Evolutionary conservation across 2,888 invertebrate species (phyloP).

Genomic region (Eupelmus urozonus): DNA sequence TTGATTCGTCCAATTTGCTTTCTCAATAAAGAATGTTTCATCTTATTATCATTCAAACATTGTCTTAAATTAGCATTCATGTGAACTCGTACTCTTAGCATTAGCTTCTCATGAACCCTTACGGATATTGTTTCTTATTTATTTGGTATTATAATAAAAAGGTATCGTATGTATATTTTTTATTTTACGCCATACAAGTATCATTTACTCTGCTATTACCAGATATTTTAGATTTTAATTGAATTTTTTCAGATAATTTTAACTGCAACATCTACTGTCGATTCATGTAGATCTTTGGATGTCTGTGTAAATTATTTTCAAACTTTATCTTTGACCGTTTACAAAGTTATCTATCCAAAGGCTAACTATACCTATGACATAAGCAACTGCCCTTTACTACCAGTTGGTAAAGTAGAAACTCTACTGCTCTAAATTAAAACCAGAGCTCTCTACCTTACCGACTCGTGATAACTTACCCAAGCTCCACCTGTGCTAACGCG

Average conservation of each 20-base stretch:
- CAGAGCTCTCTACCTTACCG: constrained; percentile 37
- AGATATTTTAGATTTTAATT: too few relatives aligned
- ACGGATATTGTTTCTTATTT: too few relatives aligned
- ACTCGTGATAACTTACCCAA: not conserved
- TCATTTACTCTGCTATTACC: too few relatives aligned
- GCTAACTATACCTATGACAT: not conserved
- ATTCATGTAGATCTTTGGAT: too few relatives aligned
- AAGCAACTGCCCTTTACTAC: not conserved
- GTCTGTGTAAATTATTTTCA: not conserved
- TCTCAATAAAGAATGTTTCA: not conserved
- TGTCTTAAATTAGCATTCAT: constrained; percentile 4
- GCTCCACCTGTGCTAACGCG: not conserved
- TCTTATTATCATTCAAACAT: constrained; percentile 2
- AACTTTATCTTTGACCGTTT: constrained; percentile 28
- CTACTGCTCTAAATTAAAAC: not conserved
- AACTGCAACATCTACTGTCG: not conserved
- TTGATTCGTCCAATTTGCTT: not conserved
- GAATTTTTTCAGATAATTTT: too few relatives aligned
- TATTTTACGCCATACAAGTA: too few relatives aligned
- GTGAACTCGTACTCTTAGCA: too few relatives aligned
- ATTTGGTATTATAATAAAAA: too few relatives aligned
- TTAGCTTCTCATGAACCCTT: too few relatives aligned
- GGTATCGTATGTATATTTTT: too few relatives aligned
- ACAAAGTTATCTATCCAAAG: not conserved
- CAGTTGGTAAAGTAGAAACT: constrained; percentile 19